Evolutionary conservation across 2,888 invertebrate genomes (phyloP).

Genomic region (Microplitis manilae): DNA sequence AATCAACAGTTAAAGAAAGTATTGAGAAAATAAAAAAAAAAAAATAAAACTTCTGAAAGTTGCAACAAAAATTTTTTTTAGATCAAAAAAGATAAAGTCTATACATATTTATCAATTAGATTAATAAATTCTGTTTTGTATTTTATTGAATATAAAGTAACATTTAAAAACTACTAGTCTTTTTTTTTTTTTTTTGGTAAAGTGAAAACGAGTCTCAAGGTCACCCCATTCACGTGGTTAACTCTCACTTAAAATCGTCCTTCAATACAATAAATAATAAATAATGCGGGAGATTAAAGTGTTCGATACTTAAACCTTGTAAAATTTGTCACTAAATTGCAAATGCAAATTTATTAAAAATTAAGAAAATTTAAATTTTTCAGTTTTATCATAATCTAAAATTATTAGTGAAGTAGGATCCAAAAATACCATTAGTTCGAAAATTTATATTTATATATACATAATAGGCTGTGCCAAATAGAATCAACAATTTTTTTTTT

Average conservation of each 20-base stretch:
- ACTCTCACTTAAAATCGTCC: slow-evolving; percentile 37
- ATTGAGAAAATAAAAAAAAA: neutral
- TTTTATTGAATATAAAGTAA: neutral
- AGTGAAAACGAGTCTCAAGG: slow-evolving; percentile 34
- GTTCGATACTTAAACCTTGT: slow-evolving; percentile 13
- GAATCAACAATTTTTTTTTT: too few species aligned
- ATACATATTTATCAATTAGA: too few species aligned
- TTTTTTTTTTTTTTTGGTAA: neutral
- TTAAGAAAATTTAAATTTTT: too few species aligned
- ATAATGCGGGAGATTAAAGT: slow-evolving; percentile 26
- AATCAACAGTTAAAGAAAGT: too few species aligned
- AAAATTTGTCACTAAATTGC: neutral
- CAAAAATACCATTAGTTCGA: too few species aligned
- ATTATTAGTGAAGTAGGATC: too few species aligned
- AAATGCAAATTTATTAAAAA: neutral
- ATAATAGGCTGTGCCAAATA: too few species aligned
- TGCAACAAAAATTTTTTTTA: too few species aligned
- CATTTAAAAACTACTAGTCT: neutral
- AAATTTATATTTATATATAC: too few species aligned
- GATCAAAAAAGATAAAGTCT: too few species aligned
- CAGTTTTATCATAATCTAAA: too few species aligned
- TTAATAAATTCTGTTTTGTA: too few species aligned
- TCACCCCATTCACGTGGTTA: slow-evolving; percentile 31
- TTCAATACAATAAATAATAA: slow-evolving; percentile 31
- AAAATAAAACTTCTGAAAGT: neutral